phyloP scores from a whole-genome alignment of 2,888 invertebrate species.

The Pyrocoelia pectoralis region DNA sequence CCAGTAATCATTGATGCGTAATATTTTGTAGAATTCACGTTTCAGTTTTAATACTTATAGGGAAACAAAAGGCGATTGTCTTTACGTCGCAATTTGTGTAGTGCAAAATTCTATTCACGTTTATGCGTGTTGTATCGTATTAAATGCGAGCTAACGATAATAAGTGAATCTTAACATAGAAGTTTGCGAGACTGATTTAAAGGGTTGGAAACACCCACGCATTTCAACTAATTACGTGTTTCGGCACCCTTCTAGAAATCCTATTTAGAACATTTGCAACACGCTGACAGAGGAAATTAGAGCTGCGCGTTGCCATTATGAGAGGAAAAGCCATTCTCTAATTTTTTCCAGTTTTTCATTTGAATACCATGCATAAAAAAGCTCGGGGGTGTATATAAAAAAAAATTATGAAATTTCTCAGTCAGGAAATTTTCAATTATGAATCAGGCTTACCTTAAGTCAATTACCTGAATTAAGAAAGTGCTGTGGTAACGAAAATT shows the following conservation, averaged over 20 bases:
- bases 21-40: neutral
- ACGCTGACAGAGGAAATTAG: neutral
- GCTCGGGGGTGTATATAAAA: neutral
- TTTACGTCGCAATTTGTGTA: neutral
- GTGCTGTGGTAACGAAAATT: conserved; percentile 19
- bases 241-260: neutral
- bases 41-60: neutral
- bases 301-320: neutral
- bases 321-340: neutral
- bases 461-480: conserved; percentile 18
- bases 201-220: neutral
- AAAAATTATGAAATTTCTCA: too few species aligned
- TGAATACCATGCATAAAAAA: neutral
- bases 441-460: conserved; percentile 20
- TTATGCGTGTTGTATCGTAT: neutral
- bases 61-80: neutral
- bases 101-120: neutral
- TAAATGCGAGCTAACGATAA: neutral
- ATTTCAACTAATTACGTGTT: neutral
- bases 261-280: neutral
- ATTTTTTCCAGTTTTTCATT: neutral
- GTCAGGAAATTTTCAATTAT: conserved; percentile 15
- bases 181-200: neutral
- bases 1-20: neutral
- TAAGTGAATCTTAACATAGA: neutral